Conservation (phyloP, 1,140 invertebrate genomes). For the Musca vetustissima region DNA sequence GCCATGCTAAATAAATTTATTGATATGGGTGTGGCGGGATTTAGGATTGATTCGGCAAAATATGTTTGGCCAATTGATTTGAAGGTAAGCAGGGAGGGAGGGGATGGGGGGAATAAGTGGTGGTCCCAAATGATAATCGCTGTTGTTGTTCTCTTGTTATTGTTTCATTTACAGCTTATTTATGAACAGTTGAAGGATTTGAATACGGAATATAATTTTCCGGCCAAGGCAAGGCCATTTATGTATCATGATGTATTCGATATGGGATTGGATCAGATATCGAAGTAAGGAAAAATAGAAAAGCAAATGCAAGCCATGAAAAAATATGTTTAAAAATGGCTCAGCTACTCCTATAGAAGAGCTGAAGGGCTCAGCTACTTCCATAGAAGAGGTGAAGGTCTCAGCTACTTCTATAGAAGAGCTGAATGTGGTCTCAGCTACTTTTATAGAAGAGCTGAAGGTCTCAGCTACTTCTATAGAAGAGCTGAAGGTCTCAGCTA, state of each 20-base stretch:
- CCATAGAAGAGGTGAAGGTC: too few species aligned
- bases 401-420: too few species aligned
- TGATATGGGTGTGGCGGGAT: slow-evolving; percentile 78
- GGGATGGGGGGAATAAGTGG: not conserved
- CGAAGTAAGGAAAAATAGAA: slow-evolving; percentile 31
- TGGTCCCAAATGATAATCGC: not conserved
- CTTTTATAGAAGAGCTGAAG: too few species aligned
- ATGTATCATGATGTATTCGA: slow-evolving; percentile 85
- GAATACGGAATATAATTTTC: slow-evolving; percentile 64
- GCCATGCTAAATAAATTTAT: slow-evolving; percentile 73
- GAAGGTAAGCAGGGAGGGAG: slow-evolving; percentile 26
- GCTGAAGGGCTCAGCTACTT: too few species aligned
- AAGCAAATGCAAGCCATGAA: too few species aligned
- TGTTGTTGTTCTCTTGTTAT: not conserved
- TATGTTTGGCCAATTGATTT: slow-evolving; percentile 83
- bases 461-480: too few species aligned
- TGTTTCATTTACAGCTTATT: slow-evolving; percentile 56
- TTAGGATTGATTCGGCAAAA: slow-evolving; percentile 64
- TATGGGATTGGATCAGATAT: slow-evolving; percentile 65
- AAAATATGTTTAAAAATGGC: too few species aligned
- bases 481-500: too few species aligned
- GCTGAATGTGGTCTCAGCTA: too few species aligned
- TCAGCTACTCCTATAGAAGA: too few species aligned
- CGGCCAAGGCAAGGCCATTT: slow-evolving; percentile 62
- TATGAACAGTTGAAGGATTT: slow-evolving; percentile 64